These are phyloP conservation scores for Stegodyphus mimosarum DNA, from an alignment of 1,140 invertebrate species.

Conservation along the genomic window DNA sequence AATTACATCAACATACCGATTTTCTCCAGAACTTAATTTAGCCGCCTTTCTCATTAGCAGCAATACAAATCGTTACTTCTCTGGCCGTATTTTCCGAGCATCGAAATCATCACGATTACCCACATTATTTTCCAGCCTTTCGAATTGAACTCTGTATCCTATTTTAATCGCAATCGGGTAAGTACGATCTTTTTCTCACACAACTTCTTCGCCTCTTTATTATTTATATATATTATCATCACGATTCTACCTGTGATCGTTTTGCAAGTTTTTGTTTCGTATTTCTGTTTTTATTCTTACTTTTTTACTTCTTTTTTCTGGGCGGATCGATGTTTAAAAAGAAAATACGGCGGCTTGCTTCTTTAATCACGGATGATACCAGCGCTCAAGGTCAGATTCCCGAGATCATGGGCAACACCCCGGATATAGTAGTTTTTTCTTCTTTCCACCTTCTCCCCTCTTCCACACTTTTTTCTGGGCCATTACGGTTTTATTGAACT, in stretches of 20 bases:
- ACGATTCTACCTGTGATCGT: background rate
- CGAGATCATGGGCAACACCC: slow-evolving; percentile 13
- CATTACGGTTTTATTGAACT: background rate
- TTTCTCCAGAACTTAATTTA: too few species aligned
- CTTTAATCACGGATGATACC: slow-evolving; percentile 10
- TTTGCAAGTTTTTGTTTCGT: background rate
- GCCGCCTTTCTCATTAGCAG: too few species aligned
- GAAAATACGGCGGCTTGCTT: background rate
- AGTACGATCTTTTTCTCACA: slow-evolving; percentile 1
- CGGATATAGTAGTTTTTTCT: slow-evolving; percentile 17
- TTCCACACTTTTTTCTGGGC: slow-evolving; percentile 28
- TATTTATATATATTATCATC: slow-evolving; percentile 20
- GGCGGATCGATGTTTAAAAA: too few species aligned
- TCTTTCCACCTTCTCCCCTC: slow-evolving; percentile 3
- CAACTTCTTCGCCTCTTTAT: background rate
- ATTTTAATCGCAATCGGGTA: slow-evolving; percentile 14
- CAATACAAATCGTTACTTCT: too few species aligned
- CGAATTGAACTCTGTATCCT: too few species aligned
- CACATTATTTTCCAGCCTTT: too few species aligned
- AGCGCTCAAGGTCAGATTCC: slow-evolving; percentile 17
- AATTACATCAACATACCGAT: too few species aligned
- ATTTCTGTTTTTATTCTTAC: background rate
- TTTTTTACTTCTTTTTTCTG: background rate
- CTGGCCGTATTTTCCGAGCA: too few species aligned
- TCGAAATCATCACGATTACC: too few species aligned